These are phyloP conservation scores for Cyanoliseus patagonus DNA, from an alignment of 2,113 vertebrate genomes.

Conservation along the genomic window DNA sequence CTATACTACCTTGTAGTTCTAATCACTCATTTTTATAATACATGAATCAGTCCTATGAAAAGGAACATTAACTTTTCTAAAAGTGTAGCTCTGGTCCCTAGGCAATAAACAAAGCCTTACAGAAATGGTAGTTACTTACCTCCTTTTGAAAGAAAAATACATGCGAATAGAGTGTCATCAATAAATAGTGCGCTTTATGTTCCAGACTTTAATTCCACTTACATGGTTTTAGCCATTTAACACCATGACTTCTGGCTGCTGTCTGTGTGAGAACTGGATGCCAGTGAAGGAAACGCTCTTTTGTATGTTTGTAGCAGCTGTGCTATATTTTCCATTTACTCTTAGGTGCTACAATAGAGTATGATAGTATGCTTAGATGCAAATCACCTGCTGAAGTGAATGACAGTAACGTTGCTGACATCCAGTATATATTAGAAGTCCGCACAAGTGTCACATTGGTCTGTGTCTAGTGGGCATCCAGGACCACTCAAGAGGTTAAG, in stretches of 20 bases:
- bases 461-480: constrained; percentile 39
- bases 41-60: not conserved
- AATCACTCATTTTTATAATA: not conserved
- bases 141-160: not conserved
- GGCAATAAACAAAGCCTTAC: not conserved
- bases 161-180: not conserved
- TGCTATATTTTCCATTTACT: not conserved
- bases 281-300: not conserved
- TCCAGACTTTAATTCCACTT: not conserved
- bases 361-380: constrained; percentile 25
- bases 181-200: not conserved
- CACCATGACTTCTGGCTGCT: not conserved
- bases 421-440: constrained; percentile 20
- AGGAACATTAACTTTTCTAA: not conserved
- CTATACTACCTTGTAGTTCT: not conserved
- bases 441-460: constrained; percentile 24
- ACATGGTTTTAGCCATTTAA: not conserved
- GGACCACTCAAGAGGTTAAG: constrained; percentile 57
- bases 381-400: constrained; percentile 44
- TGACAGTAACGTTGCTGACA: constrained; percentile 16
- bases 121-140: not conserved
- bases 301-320: not conserved
- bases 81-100: not conserved
- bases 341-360: not conserved
- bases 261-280: not conserved